Conservation (phyloP, 2,888 invertebrate genomes). For the Adineta ricciae region DNA sequence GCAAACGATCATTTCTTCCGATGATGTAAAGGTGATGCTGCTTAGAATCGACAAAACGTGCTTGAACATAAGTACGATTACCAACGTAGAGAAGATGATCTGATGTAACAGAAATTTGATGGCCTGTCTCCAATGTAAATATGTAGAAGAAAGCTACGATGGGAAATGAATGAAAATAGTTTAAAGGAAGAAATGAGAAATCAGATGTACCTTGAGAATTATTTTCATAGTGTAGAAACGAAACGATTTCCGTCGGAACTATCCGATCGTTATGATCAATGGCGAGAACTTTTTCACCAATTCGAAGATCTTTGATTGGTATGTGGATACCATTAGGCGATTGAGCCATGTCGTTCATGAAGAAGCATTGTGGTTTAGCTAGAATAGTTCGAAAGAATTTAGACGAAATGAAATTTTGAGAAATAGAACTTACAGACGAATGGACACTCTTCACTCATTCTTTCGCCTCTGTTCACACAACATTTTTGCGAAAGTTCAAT, state of each 20-base stretch:
- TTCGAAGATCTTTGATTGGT: constrained; percentile 23
- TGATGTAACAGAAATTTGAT: not conserved
- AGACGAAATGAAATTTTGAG: not conserved
- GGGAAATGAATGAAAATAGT: not conserved
- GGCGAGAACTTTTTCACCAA: constrained; percentile 28
- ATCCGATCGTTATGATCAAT: constrained; percentile 24
- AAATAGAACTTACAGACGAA: constrained; percentile 22
- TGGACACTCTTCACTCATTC: constrained; percentile 28
- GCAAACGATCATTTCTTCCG: not conserved
- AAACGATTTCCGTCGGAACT: constrained; percentile 27
- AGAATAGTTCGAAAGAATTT: not conserved
- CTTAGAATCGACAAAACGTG: not conserved
- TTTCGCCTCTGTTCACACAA: constrained; percentile 24
- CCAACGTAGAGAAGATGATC: not conserved
- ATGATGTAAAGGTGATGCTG: not conserved
- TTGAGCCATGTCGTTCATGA: constrained; percentile 21
- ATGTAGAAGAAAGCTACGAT: not conserved
- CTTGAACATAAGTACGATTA: not conserved
- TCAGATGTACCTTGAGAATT: not conserved
- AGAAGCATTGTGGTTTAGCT: constrained; percentile 25
- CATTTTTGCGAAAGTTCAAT: constrained; percentile 29
- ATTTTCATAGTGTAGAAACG: constrained; percentile 14
- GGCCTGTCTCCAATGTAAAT: not conserved
- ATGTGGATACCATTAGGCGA: constrained; percentile 22
- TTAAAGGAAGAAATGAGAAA: not conserved